Evolutionary conservation across 2,113 vertebrate genomes (phyloP).

Genomic region (Phodopus roborovskii): DNA sequence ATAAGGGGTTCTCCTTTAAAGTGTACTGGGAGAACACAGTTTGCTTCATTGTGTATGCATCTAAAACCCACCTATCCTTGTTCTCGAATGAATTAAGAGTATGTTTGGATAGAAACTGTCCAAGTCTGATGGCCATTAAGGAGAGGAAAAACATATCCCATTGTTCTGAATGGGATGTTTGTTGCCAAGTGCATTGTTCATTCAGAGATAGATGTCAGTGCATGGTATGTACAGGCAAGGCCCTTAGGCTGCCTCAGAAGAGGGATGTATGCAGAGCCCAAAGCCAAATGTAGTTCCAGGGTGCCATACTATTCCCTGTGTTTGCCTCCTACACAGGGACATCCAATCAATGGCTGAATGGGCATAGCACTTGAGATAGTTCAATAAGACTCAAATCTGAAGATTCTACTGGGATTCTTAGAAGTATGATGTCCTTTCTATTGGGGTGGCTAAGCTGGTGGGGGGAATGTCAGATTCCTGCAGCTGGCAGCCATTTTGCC

Average conservation of each 20-base stretch:
- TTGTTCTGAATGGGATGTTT: background rate
- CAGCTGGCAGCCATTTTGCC: background rate
- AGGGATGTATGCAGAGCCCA: background rate
- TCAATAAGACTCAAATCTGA: background rate
- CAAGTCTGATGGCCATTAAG: background rate
- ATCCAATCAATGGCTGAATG: background rate
- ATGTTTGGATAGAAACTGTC: background rate
- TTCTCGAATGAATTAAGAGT: background rate
- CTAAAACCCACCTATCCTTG: background rate
- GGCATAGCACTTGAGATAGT: background rate
- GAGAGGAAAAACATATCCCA: background rate
- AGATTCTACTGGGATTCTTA: background rate
- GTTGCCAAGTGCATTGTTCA: background rate
- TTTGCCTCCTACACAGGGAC: background rate
- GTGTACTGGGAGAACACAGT: background rate
- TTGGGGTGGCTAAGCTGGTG: background rate
- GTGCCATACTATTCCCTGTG: background rate
- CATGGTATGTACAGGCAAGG: background rate
- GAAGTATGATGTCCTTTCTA: background rate
- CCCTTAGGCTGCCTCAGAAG: background rate
- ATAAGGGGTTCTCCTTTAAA: background rate
- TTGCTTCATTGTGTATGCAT: background rate
- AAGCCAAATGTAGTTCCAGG: background rate
- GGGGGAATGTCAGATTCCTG: background rate
- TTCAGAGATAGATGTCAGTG: background rate